A percentile compares a stretch with the other conserved stretches of the same genome.
These are phyloP conservation scores for Conus canariensis DNA, from an alignment of 2,888 invertebrate species.

Conservation along the genomic window DNA sequence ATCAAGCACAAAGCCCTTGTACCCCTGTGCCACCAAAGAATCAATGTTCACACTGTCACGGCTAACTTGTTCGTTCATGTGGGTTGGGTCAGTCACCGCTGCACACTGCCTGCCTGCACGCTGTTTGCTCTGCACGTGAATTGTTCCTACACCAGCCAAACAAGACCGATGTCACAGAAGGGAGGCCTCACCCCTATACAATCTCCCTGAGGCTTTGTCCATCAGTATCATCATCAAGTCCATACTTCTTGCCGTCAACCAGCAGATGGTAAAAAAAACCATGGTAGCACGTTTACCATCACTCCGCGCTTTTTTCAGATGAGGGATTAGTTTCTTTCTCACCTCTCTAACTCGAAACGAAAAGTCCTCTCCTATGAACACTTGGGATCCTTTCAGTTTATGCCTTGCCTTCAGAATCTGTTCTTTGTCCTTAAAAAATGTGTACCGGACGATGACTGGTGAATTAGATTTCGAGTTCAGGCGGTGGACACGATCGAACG, in stretches of 20 bases:
- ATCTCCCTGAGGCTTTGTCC: too few species aligned
- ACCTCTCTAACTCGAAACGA: neutral
- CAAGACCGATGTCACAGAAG: too few species aligned
- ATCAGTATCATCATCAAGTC: neutral
- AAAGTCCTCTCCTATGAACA: neutral
- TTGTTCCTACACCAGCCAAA: too few species aligned
- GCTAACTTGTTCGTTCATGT: too few species aligned
- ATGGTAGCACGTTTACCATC: neutral
- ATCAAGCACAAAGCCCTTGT: too few species aligned
- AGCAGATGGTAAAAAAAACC: neutral
- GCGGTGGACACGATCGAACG: slow-evolving; percentile 5
- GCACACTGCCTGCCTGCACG: too few species aligned
- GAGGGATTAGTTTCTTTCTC: neutral
- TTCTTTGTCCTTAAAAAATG: slow-evolving; percentile 6
- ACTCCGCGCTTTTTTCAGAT: neutral
- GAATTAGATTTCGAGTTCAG: neutral
- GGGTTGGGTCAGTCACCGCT: too few species aligned
- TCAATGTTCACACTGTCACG: too few species aligned
- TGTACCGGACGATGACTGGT: neutral
- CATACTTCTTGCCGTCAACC: neutral
- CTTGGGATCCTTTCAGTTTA: neutral
- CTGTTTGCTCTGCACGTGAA: too few species aligned
- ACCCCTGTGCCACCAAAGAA: too few species aligned
- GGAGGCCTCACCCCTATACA: too few species aligned
- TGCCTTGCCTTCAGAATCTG: neutral